Base-by-base conservation (phyloP, 2,797 vertebrate species). In the Pangasius mekongensis region DNA sequence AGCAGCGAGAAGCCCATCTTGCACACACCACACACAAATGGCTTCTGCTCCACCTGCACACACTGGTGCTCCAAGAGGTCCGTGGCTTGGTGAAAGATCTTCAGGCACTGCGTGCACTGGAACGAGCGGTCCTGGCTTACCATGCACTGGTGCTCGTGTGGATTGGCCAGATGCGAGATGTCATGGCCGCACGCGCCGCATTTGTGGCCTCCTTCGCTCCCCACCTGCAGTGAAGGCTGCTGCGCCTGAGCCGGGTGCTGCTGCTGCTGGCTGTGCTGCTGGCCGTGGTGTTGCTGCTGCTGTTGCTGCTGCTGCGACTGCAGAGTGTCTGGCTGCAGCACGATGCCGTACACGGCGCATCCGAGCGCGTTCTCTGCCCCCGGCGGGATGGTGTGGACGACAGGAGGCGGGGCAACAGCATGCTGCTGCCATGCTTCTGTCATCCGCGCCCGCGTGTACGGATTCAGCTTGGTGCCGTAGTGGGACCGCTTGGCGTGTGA, bases 1-100 rank as follows among this genome's bases (percentile, higher is more conserved):
- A 99, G 97, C 47, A 99, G 95, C 0, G 99, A 99, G 94, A 99
- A 99, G 77, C 99, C 98, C 99, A 99, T 99, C 94, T 99, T 99
- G 91, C 99, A 99, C 71, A 99, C 98, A 0, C 98, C 98, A 0
- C 99, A 99, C 49, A 99, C 98, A 0, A 99, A 99, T 2, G 99
- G 99, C 93, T 99, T 99, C 95, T 99, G 98, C 92, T 99, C 99
- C 67, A 98, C 98, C 94, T 99, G 98, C 85, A 98, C 97, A 11
- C 99, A 99, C 96, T 99, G 99, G 93, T 99, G 98, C 86, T 99
- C 98, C 0, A 99, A 95, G 47, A 99, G 94, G 88, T 99, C 98
- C 0, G 98, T 99, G 18, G 99, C 98, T 94, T 99, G 99, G 92
- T 99, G 98, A 92, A 99, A 99, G 91, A 99, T 97, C 96, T 99